Percentiles rank a stretch among this genome's conserved stretches.
Evolutionary conservation across 2,113 vertebrate species (phyloP).

Genomic region (Festucalex cinctus): DNA sequence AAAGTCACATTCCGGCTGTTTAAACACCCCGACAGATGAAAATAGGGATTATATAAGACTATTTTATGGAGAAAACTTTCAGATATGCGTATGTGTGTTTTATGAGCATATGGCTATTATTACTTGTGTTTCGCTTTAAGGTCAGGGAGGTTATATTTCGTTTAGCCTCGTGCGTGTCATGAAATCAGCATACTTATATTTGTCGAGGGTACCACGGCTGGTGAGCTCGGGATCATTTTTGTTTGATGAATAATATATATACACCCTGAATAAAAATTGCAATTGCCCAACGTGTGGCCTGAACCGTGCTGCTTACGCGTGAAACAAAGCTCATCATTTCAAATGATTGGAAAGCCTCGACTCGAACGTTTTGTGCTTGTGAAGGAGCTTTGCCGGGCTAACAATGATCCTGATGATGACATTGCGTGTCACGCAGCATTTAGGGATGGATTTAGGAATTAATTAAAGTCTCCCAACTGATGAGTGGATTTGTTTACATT

Average conservation of each 20-base stretch:
- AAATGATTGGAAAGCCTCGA: not conserved
- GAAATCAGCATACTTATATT: not conserved
- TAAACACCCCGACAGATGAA: not conserved
- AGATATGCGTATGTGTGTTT: not conserved
- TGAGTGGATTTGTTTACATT: not conserved
- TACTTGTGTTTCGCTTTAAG: not conserved
- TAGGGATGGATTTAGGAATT: not conserved
- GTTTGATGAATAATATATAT: not conserved
- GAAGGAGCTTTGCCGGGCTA: slow-evolving; percentile 2
- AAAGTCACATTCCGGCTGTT: not conserved
- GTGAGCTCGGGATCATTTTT: not conserved
- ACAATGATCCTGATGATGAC: slow-evolving; percentile 2
- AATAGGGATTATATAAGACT: not conserved
- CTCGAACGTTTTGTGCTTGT: not conserved
- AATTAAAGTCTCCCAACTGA: not conserved
- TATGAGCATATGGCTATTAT: slow-evolving; percentile 6
- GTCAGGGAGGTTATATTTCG: not conserved
- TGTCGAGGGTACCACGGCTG: not conserved
- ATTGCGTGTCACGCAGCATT: slow-evolving; percentile 1
- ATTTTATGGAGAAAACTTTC: not conserved
- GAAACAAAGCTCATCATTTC: not conserved
- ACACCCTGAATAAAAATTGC: not conserved
- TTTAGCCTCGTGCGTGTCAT: not conserved
- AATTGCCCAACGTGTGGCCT: not conserved
- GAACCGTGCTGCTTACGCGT: too few species aligned